Evolutionary conservation across 2,113 vertebrate genomes (phyloP), one percentile per base, ranked within the genome.

Genomic region (Pterocles burchelli): DNA sequence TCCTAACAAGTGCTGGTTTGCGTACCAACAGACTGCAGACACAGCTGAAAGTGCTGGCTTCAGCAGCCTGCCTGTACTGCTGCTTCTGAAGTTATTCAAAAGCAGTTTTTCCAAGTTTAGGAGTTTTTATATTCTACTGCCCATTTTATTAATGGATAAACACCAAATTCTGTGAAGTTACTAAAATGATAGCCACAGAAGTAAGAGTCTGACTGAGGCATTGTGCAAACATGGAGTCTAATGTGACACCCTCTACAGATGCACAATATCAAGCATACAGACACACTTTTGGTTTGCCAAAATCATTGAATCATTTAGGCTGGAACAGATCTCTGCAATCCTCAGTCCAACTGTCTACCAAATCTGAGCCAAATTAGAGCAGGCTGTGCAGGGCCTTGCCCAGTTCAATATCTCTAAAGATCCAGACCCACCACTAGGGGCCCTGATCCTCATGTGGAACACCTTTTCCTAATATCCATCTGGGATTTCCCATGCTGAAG

Each of bases 171-270:
- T 36, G 22, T 18, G 7, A 26, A 29, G 1, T 26, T 18, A 13
- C 7, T 66, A 25, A 20, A 77, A 34, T 1, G 4, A 18, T 1
- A 11, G 34, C 5, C 2, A 2, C 55, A 43, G 8, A 73, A 71
- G 3, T 2, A 15, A 57, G 20, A 36, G 25, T 9, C 33, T 10
- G 20, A 36, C 0, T 5, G 22, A 48, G 17, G 46, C 26, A 43
- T 8, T 2, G 1, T 0, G 4, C 10, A 55, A 84, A 10, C 4
- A 11, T 0, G 1, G 4, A 52, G 17, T 19, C 66, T 16, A 41
- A 52, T 1, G 6, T 11, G 38, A 38, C 31, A 25, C 4, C 8
- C 62, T 3, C 10, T 7, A 31, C 8, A 51, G 25, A 24, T 1
- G 25, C n/a, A 41, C n/a, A 70, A 7, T 1, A 11, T 6, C 22